These are phyloP conservation scores for Drosophila trichaetosa DNA, from an alignment of 2,888 invertebrate species.

Conservation along the genomic window DNA sequence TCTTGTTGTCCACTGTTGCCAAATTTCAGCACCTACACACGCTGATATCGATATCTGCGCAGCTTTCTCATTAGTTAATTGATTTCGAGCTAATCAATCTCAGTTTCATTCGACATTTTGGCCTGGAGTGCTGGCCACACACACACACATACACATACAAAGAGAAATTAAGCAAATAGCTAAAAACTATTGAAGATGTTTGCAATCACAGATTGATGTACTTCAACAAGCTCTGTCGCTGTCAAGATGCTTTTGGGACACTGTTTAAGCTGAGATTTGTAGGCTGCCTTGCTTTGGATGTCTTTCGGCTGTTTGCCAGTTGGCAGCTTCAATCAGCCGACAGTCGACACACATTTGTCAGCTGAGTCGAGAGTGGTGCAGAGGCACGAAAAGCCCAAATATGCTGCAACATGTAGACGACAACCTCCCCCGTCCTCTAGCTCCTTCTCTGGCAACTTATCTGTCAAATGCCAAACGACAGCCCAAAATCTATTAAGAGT, in stretches of 20 bases:
- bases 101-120: neutral
- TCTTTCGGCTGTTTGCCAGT: constrained; percentile 42
- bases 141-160: too few relatives aligned
- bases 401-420: constrained; percentile 54
- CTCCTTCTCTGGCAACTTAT: constrained; percentile 47
- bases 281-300: constrained; percentile 1
- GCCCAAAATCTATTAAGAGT: constrained; percentile 64
- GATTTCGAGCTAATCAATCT: neutral
- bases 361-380: constrained; percentile 6
- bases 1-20: constrained; percentile 14
- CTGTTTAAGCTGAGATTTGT: constrained; percentile 49
- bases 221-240: constrained; percentile 27
- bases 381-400: constrained; percentile 6
- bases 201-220: constrained; percentile 34
- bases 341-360: constrained; percentile 57
- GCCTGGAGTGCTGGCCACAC: neutral
- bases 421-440: neutral
- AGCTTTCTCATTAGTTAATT: neutral
- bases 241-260: constrained; percentile 2
- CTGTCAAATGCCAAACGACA: constrained; percentile 69
- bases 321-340: constrained; percentile 55
- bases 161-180: neutral
- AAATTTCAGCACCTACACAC: neutral
- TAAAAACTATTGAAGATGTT: neutral
- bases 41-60: neutral